A percentile compares a stretch with the other conserved stretches of the same genome.
phyloP scores from a whole-genome alignment of 2,113 vertebrate species.

The Platichthys flesus region DNA sequence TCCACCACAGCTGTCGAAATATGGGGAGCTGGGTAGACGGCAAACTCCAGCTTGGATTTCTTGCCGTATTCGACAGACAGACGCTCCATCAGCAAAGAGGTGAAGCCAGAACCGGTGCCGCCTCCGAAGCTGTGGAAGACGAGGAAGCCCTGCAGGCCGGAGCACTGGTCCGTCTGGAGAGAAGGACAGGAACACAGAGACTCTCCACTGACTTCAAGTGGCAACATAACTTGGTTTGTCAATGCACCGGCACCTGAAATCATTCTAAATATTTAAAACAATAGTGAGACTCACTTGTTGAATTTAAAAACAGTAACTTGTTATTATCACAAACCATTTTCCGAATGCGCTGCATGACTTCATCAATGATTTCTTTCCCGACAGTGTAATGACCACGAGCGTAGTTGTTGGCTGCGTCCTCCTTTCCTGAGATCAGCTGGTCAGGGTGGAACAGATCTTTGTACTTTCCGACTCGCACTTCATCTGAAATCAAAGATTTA shows the following conservation, averaged over 20 bases:
- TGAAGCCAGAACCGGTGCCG: conserved; percentile 90
- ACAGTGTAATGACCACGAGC: conserved; percentile 90
- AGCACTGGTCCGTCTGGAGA: conserved; percentile 87
- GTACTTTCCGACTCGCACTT: conserved; percentile 86
- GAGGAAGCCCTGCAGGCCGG: conserved; percentile 89
- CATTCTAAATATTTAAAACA: too few species aligned
- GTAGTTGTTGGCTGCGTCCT: conserved; percentile 91
- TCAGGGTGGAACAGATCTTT: conserved; percentile 88
- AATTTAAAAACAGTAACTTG: too few species aligned
- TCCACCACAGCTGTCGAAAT: conserved; percentile 90
- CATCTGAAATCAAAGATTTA: conserved; percentile 75
- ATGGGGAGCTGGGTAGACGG: conserved; percentile 87
- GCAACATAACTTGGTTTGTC: too few species aligned
- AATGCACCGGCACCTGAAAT: too few species aligned
- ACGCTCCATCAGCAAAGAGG: conserved; percentile 89
- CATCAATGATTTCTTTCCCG: conserved; percentile 88
- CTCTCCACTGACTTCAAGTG: neutral
- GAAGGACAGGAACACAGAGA: neutral
- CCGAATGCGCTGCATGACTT: conserved; percentile 85
- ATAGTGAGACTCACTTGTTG: too few species aligned
- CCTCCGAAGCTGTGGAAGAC: conserved; percentile 91
- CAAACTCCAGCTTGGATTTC: conserved; percentile 91
- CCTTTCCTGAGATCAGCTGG: conserved; percentile 90
- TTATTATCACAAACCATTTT: conserved; percentile 82
- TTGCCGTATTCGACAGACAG: conserved; percentile 90